These are phyloP conservation scores for Thumatha senex DNA, from an alignment of 2,888 invertebrate genomes.

Conservation along the genomic window DNA sequence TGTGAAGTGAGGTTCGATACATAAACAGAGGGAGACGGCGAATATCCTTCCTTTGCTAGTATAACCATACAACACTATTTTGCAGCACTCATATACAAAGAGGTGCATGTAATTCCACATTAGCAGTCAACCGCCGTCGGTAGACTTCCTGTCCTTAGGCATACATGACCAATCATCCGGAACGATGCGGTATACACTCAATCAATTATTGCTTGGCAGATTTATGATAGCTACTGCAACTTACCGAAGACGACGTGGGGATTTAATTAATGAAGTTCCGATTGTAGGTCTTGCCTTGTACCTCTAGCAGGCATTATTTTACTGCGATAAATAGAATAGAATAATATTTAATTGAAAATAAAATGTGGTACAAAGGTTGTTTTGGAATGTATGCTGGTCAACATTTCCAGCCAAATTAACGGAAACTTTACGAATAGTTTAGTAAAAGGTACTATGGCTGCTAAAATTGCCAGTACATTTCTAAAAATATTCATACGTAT, in stretches of 20 bases:
- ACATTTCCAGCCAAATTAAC: no score
- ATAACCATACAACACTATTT: conserved; percentile 19
- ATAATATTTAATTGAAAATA: no score
- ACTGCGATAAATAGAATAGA: no score
- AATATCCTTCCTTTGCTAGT: background rate
- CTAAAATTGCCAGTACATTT: no score
- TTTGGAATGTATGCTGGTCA: no score
- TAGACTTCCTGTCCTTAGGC: conserved; percentile 41
- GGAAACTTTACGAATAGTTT: no score
- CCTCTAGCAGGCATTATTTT: no score
- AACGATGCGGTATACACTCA: conserved; percentile 31
- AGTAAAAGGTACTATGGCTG: no score
- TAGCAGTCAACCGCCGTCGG: conserved; percentile 33
- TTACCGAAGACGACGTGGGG: background rate
- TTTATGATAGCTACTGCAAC: conserved; percentile 25
- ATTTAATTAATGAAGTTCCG: background rate
- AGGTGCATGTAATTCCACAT: conserved; percentile 19
- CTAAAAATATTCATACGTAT: no score
- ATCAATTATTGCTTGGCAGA: conserved; percentile 29
- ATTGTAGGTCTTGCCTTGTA: background rate
- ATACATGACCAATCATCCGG: conserved; percentile 40
- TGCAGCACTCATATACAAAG: conserved; percentile 29
- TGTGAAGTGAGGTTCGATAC: no score
- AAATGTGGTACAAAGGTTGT: no score
- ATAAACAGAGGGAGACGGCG: no score